phyloP scores from a whole-genome alignment of 2,113 vertebrate species.

The Trochalopteron elliotii region DNA sequence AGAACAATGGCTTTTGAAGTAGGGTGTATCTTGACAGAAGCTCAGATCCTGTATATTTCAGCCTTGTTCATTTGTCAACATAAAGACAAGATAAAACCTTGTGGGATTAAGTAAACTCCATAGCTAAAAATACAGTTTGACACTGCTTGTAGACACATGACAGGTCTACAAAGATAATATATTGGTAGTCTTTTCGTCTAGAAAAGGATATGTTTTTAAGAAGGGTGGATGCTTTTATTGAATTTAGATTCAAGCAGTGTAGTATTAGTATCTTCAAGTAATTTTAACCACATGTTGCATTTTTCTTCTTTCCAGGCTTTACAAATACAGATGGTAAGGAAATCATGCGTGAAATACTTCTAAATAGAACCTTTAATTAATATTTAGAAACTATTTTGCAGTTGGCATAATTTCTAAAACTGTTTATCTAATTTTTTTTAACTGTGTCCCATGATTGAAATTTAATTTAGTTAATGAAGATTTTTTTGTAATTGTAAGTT shows the following conservation, averaged over 20 bases:
- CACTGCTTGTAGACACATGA: constrained; percentile 76
- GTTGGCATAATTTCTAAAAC: not conserved
- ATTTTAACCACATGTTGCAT: constrained; percentile 42
- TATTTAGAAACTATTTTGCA: constrained; percentile 23
- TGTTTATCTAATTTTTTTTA: not conserved
- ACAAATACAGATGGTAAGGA: constrained; percentile 17
- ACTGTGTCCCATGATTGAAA: not conserved
- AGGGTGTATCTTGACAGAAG: constrained; percentile 63
- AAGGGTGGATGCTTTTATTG: constrained; percentile 4
- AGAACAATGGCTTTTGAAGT: constrained; percentile 57
- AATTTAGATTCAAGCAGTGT: constrained; percentile 40
- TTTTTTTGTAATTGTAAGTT: not conserved
- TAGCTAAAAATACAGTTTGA: constrained; percentile 77
- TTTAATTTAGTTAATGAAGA: not conserved
- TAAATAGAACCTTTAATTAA: constrained; percentile 29
- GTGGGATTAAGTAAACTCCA: constrained; percentile 75
- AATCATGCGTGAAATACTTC: constrained; percentile 19
- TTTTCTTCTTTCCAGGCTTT: constrained; percentile 16
- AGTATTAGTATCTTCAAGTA: constrained; percentile 38
- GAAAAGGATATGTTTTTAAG: constrained; percentile 46
- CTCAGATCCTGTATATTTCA: constrained; percentile 62
- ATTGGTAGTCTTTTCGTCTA: constrained; percentile 75
- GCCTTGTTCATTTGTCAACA: constrained; percentile 84
- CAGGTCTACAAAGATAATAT: constrained; percentile 72
- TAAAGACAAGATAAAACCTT: constrained; percentile 72